Evolutionary conservation across 1,140 invertebrate species (phyloP).

Genomic region (Laupala kohalensis): DNA sequence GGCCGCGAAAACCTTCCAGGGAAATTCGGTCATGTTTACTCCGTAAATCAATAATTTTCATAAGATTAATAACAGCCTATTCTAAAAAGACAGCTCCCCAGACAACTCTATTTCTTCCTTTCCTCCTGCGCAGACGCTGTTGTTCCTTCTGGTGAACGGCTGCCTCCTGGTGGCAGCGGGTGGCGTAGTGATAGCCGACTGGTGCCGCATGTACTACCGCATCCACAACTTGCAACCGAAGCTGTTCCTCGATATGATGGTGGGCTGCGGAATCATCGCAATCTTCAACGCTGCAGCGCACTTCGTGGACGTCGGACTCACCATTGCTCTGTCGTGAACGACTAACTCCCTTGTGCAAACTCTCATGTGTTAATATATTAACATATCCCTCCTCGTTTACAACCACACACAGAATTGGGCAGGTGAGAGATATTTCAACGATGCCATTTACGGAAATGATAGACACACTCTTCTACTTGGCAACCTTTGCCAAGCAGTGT

Average conservation of each 20-base stretch:
- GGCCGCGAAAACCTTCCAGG: too few species aligned
- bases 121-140: conserved; percentile 29
- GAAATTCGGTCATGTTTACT: too few species aligned
- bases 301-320: conserved; percentile 35
- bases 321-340: conserved; percentile 27
- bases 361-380: too few species aligned
- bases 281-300: conserved; percentile 37
- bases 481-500: too few species aligned
- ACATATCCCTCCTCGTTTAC: too few species aligned
- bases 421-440: too few species aligned
- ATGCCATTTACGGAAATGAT: too few species aligned
- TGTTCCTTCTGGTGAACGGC: conserved; percentile 45
- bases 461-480: too few species aligned
- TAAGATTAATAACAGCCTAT: background rate
- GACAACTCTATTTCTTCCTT: background rate
- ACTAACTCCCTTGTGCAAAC: too few species aligned
- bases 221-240: conserved; percentile 38
- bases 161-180: conserved; percentile 47
- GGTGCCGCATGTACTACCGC: conserved; percentile 32
- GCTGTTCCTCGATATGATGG: conserved; percentile 43
- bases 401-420: too few species aligned
- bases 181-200: conserved; percentile 45
- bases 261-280: conserved; percentile 38
- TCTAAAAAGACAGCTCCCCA: background rate
- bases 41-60: too few species aligned